Percentiles rank a stretch among this genome's conserved stretches.
These are phyloP conservation scores for Cryptosula pallasiana DNA, from an alignment of 2,888 invertebrate species.

Conservation along the genomic window DNA sequence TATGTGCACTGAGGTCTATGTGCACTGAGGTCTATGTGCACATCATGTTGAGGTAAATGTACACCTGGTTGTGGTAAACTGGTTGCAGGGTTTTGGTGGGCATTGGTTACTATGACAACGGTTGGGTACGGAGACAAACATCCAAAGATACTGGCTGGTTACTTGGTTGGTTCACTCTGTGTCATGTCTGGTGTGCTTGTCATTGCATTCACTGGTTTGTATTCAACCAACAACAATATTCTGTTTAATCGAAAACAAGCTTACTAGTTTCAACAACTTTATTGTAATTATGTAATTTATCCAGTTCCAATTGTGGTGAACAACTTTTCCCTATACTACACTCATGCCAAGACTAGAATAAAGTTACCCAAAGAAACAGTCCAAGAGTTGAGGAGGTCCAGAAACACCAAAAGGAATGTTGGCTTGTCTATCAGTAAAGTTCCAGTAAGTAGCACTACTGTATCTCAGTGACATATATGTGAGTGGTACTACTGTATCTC, in stretches of 20 bases:
- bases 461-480: no score
- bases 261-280: no score
- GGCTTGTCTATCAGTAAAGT: not conserved
- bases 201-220: slow-evolving; percentile 39
- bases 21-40: no score
- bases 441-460: not conserved
- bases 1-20: no score
- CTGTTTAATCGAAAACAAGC: no score
- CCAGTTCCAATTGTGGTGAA: slow-evolving; percentile 50
- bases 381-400: not conserved
- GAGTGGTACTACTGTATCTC: no score
- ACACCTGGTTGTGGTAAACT: no score
- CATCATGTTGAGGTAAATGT: no score
- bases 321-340: slow-evolving; percentile 50
- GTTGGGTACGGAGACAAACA: slow-evolving; percentile 51
- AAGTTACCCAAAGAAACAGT: slow-evolving; percentile 36
- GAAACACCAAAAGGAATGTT: not conserved
- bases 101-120: slow-evolving; percentile 52
- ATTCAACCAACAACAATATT: no score
- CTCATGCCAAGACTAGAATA: slow-evolving; percentile 48
- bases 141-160: slow-evolving; percentile 44
- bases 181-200: slow-evolving; percentile 51
- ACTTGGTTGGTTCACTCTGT: slow-evolving; percentile 46
- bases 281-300: not conserved
- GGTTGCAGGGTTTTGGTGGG: slow-evolving; percentile 51